Evolutionary conservation across 2,888 invertebrate species (phyloP).

Genomic region (Amphipyra tragopoginis): DNA sequence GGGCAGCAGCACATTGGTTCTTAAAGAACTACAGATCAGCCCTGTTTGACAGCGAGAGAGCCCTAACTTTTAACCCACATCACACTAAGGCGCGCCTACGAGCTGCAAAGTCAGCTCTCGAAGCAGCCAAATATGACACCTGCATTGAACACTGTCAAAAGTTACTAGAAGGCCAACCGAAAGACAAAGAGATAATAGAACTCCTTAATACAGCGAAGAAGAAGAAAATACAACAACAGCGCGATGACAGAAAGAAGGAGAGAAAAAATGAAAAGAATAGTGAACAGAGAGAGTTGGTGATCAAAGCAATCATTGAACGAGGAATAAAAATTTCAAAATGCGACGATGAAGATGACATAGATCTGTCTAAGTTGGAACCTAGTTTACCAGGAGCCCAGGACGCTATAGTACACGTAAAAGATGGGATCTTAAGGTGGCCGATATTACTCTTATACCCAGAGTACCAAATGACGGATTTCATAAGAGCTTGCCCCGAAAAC

Average conservation of each 20-base stretch:
- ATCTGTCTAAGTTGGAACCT: conserved; percentile 90
- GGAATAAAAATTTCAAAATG: conserved; percentile 89
- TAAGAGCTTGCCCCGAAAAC: conserved; percentile 94
- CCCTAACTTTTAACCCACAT: conserved; percentile 93
- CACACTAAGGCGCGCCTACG: conserved; percentile 94
- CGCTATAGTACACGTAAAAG: conserved; percentile 91
- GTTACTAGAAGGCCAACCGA: conserved; percentile 89
- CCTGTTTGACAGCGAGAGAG: conserved; percentile 94
- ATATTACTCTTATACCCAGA: conserved; percentile 97
- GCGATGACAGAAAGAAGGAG: conserved; percentile 89
- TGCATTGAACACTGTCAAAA: conserved; percentile 93
- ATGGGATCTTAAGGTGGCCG: conserved; percentile 94
- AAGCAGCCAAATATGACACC: conserved; percentile 92
- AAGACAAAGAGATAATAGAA: conserved; percentile 85
- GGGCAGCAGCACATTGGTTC: conserved; percentile 96
- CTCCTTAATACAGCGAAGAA: conserved; percentile 83
- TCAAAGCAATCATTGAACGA: conserved; percentile 82
- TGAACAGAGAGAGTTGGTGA: conserved; percentile 77
- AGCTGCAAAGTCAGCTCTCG: conserved; percentile 93
- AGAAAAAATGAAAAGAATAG: conserved; percentile 79
- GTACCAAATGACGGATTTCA: conserved; percentile 95
- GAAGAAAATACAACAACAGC: conserved; percentile 83
- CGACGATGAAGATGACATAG: conserved; percentile 82
- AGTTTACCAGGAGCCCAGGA: conserved; percentile 91
- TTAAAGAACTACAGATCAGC: conserved; percentile 95